Evolutionary conservation across 1,140 invertebrate genomes (phyloP).

Genomic region (Leptinotarsa undecemlineata): DNA sequence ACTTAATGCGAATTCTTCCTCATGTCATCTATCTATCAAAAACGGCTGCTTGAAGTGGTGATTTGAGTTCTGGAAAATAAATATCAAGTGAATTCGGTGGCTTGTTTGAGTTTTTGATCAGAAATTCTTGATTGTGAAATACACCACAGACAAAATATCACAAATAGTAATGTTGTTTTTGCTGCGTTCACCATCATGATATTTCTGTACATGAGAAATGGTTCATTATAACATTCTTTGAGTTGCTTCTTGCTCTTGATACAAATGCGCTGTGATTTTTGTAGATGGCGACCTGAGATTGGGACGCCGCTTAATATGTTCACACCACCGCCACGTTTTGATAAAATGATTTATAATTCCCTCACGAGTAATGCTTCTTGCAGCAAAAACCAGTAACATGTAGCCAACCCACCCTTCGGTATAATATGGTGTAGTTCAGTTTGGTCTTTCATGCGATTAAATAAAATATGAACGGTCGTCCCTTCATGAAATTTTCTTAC

Average conservation of each 20-base stretch:
- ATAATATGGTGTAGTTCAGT: slow-evolving; percentile 7
- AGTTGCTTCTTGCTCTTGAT: background rate
- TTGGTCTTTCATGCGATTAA: slow-evolving; percentile 2
- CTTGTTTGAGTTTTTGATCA: too few species aligned
- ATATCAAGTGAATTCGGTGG: too few species aligned
- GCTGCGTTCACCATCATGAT: too few species aligned
- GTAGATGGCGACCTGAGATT: slow-evolving; percentile 22
- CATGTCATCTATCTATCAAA: too few species aligned
- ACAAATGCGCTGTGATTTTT: background rate
- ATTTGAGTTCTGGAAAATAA: too few species aligned
- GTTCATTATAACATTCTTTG: background rate
- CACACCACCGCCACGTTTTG: slow-evolving; percentile 40
- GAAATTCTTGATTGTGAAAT: too few species aligned
- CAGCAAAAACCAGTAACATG: slow-evolving; percentile 48
- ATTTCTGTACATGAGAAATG: too few species aligned
- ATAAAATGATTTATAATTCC: slow-evolving; percentile 43
- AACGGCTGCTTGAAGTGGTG: too few species aligned
- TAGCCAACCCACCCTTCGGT: slow-evolving; percentile 31
- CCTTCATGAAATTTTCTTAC: too few species aligned
- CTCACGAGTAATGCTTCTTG: slow-evolving; percentile 53
- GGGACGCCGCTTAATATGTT: slow-evolving; percentile 32
- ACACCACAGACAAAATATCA: too few species aligned
- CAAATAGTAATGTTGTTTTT: background rate
- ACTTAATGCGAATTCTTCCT: too few species aligned
- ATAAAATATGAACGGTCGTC: too few species aligned